Conservation (phyloP, 2,113 vertebrate genomes). For the Apodemus speciosus region DNA sequence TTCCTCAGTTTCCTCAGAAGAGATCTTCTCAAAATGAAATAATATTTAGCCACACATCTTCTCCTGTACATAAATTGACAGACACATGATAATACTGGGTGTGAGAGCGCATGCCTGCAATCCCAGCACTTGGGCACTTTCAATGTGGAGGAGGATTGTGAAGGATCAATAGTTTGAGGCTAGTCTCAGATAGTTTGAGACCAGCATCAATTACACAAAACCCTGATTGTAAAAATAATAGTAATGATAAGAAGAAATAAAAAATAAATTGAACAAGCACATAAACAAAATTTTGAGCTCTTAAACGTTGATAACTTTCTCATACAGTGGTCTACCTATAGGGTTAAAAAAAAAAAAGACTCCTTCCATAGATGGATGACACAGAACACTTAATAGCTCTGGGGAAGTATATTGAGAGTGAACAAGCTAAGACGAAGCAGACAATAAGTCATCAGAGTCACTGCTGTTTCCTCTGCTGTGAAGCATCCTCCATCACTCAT, state of each 20-base stretch:
- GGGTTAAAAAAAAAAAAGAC: not conserved
- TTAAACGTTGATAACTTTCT: not conserved
- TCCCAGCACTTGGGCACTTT: not conserved
- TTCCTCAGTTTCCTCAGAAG: conserved; percentile 14
- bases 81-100: not conserved
- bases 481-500: not conserved
- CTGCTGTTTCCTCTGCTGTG: not conserved
- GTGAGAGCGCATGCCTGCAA: not conserved
- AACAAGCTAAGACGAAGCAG: not conserved
- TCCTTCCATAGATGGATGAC: not conserved
- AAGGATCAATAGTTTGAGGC: not conserved
- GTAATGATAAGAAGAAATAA: not conserved
- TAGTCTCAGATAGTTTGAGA: not conserved
- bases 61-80: conserved; percentile 72
- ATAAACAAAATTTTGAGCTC: not conserved
- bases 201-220: not conserved
- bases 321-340: not conserved
- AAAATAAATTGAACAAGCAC: not conserved
- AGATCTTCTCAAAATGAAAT: conserved; percentile 19
- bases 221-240: not conserved
- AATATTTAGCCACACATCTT: conserved; percentile 83
- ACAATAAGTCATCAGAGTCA: not conserved
- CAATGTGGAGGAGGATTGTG: too few relatives aligned
- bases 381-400: not conserved
- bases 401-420: not conserved